These are phyloP conservation scores for Eublepharis macularius DNA, from an alignment of 2,113 vertebrate genomes.

Conservation along the genomic window DNA sequence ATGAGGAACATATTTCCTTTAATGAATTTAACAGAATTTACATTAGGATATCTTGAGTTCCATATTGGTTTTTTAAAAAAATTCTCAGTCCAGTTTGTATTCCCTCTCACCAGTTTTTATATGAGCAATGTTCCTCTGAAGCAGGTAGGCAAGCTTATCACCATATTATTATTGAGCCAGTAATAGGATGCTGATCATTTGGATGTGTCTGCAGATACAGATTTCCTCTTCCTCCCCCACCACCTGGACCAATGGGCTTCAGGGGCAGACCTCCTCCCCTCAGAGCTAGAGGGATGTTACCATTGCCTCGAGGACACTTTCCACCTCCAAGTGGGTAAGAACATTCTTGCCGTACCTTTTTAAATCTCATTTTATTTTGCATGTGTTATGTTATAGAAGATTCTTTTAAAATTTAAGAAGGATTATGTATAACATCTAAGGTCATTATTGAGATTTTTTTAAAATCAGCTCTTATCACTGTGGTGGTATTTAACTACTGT, in stretches of 20 bases:
- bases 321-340: slow-evolving; percentile 74
- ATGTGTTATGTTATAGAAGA: not conserved
- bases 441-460: not conserved
- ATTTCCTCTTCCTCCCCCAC: slow-evolving; percentile 38
- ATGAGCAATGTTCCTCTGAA: not conserved
- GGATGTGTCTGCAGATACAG: slow-evolving; percentile 57
- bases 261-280: slow-evolving; percentile 70
- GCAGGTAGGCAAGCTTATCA: not conserved
- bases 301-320: slow-evolving; percentile 67
- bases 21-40: not conserved
- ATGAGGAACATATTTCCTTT: not conserved
- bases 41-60: not conserved
- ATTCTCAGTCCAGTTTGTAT: not conserved
- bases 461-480: not conserved
- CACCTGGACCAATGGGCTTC: slow-evolving; percentile 68
- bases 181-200: not conserved
- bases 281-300: slow-evolving; percentile 61
- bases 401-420: not conserved
- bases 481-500: not conserved
- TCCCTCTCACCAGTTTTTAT: not conserved
- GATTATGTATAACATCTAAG: not conserved
- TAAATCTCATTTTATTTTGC: slow-evolving; percentile 3
- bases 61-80: not conserved
- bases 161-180: not conserved
- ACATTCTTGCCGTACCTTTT: slow-evolving; percentile 8